Evolutionary conservation across 2,797 vertebrate species (phyloP), one percentile per base, ranked within the genome.

Genomic region (Pterois miles): DNA sequence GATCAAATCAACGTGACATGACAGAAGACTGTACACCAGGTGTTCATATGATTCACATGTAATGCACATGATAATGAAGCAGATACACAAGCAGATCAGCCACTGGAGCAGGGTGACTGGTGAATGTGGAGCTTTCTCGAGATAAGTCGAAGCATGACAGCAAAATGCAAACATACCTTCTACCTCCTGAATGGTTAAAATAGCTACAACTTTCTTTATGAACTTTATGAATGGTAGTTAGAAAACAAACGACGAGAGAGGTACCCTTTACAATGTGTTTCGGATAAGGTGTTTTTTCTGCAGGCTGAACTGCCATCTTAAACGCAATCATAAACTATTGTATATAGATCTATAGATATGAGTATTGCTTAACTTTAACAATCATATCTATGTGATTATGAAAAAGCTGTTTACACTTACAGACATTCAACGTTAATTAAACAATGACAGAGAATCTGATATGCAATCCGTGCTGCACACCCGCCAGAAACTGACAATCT

Each of bases 361-460:
- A 83, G 83, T 90, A 92, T 93, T 93, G 86, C 86, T 92, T 83
- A 53, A 85, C 64, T 84, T 91, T 81, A 88, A 86, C 87, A 87
- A 88, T 91, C 82, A 86, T 89, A 78, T 88, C 59, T 78, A 78
- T 66, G 77, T 67, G 43, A 81, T 81, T 75, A 80, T 84, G 75
- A 80, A 74, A 63, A 43, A 74, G 57, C 4, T 9, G 36, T 46
- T 85, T 65, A 59, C 52, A 64, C 63, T 46, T 71, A 81, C 53
- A 86, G 76, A 89, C 81, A 88, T 86, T 87, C 82, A 82, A 20
- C 1, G 43, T 8, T 67, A 67, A 83, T 78, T 65, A 70, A 88
- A 76, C 67, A 69, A 43, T 75, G 76, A 82, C 40, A 82, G 69
- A 76, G 2, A 71, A 40, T 82, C 48, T 56, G 60, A 60, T 65